These are phyloP conservation scores for Archips xylosteana DNA, from an alignment of 2,888 invertebrate genomes.

Conservation along the genomic window DNA sequence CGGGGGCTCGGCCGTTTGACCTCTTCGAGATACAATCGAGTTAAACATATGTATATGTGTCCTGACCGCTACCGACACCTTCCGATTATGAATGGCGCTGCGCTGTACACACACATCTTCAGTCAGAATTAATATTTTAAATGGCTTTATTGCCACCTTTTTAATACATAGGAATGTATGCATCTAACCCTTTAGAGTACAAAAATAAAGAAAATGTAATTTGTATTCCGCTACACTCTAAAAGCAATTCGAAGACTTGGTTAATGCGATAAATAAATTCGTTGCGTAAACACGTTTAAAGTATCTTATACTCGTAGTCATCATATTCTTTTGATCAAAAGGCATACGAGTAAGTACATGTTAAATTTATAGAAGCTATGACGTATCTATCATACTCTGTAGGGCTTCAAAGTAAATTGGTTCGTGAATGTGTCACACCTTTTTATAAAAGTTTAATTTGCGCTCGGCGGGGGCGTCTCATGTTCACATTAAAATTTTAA, in stretches of 20 bases:
- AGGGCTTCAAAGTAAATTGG: constrained; percentile 51
- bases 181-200: too few species aligned
- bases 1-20: constrained; percentile 31
- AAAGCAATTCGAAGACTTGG: too few species aligned
- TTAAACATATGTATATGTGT: constrained; percentile 32
- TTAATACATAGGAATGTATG: background rate
- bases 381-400: constrained; percentile 4
- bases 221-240: too few species aligned
- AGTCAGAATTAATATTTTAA: constrained; percentile 21
- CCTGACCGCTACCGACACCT: constrained; percentile 21
- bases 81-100: constrained; percentile 20
- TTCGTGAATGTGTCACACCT: constrained; percentile 47
- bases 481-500: constrained; percentile 65
- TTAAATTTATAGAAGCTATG: constrained; percentile 22
- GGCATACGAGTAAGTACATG: background rate
- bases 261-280: background rate
- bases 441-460: constrained; percentile 59
- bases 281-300: background rate
- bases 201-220: too few species aligned
- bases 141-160: background rate
- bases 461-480: constrained; percentile 49
- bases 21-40: constrained; percentile 39
- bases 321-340: background rate
- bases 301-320: background rate
- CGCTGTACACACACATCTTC: constrained; percentile 16